These are phyloP conservation scores for Ligdia adustata DNA, from an alignment of 2,888 invertebrate species.

Conservation along the genomic window DNA sequence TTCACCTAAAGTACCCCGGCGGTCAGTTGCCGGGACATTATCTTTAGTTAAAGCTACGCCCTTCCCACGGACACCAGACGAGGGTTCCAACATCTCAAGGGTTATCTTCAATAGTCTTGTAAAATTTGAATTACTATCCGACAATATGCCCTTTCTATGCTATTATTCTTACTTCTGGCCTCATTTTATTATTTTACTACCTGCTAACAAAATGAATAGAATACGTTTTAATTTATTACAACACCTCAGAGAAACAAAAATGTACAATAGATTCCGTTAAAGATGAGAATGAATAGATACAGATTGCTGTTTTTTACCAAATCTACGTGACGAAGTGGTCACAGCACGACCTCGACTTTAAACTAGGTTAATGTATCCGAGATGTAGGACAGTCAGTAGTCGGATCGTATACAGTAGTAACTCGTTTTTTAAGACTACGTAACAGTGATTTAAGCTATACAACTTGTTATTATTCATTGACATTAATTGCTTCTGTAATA, in stretches of 20 bases:
- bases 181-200: conserved; percentile 8
- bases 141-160: conserved; percentile 39
- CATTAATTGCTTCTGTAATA: conserved; percentile 43
- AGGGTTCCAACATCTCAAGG: conserved; percentile 50
- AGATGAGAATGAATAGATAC: conserved; percentile 2
- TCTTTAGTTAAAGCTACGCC: conserved; percentile 45
- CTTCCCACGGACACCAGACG: conserved; percentile 49
- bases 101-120: conserved; percentile 59
- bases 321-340: conserved; percentile 58
- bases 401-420: conserved; percentile 56
- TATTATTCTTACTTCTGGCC: conserved; percentile 32
- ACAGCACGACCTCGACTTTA: conserved; percentile 59
- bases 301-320: conserved; percentile 34
- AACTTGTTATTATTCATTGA: conserved; percentile 46
- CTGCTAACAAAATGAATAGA: conserved; percentile 11
- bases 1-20: conserved; percentile 41
- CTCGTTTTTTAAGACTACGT: conserved; percentile 44
- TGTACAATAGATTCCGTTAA: background rate
- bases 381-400: conserved; percentile 67
- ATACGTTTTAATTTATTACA: conserved; percentile 4
- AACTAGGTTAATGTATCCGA: conserved; percentile 75
- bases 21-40: conserved; percentile 51
- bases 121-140: conserved; percentile 49
- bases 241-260: background rate
- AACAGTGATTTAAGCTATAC: conserved; percentile 57